Conservation (phyloP, 2,888 invertebrate genomes). For the Bursaphelenchus okinawaensis region DNA sequence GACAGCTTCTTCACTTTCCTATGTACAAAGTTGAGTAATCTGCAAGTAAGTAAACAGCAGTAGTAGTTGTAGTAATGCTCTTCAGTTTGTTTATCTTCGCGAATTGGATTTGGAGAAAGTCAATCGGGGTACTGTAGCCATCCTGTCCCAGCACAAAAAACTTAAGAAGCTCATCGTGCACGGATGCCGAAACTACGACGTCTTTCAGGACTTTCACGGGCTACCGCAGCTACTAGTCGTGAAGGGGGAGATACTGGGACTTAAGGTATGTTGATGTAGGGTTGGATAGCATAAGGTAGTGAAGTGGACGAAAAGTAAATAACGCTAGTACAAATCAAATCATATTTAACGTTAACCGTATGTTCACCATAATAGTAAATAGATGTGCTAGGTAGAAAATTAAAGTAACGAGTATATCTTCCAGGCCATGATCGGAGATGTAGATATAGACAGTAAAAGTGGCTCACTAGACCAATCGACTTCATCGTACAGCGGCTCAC, state of each 20-base stretch:
- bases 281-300: too few relatives aligned
- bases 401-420: not conserved
- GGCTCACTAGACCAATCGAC: constrained; percentile 1
- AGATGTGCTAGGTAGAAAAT: too few relatives aligned
- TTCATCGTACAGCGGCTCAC: constrained; percentile 8
- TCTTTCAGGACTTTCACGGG: constrained; percentile 50
- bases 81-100: constrained; percentile 57
- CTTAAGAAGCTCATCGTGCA: constrained; percentile 53
- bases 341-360: too few relatives aligned
- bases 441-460: not conserved
- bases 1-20: constrained; percentile 55
- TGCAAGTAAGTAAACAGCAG: constrained; percentile 40
- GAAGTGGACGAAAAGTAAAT: too few relatives aligned
- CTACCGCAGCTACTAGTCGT: constrained; percentile 57
- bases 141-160: constrained; percentile 46
- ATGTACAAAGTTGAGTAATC: constrained; percentile 47
- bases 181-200: constrained; percentile 56
- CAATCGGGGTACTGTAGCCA: constrained; percentile 54
- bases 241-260: constrained; percentile 55
- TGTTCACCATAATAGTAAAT: too few relatives aligned
- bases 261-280: constrained; percentile 46
- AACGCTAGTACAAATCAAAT: too few relatives aligned
- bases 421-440: not conserved
- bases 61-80: not conserved
- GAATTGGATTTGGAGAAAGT: constrained; percentile 57